These are phyloP conservation scores for Hydrozoanthus gracilis DNA, from an alignment of 92 coral and sea anemone species.

Conservation along the genomic window DNA sequence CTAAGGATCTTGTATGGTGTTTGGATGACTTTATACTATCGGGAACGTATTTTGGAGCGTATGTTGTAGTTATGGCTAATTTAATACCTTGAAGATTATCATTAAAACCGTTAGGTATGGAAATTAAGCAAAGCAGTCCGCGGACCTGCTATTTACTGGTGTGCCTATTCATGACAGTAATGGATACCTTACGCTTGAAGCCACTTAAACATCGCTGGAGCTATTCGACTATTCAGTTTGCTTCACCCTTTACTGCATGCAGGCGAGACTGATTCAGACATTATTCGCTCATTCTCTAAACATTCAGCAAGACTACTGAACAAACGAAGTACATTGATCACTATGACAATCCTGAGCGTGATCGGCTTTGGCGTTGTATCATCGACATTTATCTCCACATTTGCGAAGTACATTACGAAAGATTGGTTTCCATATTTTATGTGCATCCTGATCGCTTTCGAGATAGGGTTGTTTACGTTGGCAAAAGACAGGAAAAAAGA, in stretches of 20 bases:
- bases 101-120: background rate
- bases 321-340: background rate
- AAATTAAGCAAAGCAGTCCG: background rate
- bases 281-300: background rate
- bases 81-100: background rate
- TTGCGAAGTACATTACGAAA: slow-evolving; percentile 67
- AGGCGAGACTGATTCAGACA: background rate
- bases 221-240: background rate
- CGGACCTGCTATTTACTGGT: slow-evolving; percentile 9
- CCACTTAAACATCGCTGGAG: background rate
- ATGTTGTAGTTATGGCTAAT: background rate
- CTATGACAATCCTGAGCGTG: slow-evolving; percentile 63
- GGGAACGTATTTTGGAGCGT: background rate
- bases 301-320: background rate
- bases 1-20: too few species aligned
- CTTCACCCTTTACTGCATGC: background rate
- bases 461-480: slow-evolving; percentile 64
- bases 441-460: slow-evolving; percentile 60
- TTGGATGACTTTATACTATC: too few species aligned
- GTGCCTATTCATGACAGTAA: background rate
- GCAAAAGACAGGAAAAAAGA: slow-evolving; percentile 51
- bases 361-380: slow-evolving; percentile 69
- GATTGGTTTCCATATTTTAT: slow-evolving; percentile 82
- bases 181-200: background rate
- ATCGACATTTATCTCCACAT: slow-evolving; percentile 70